A percentile compares a stretch with the other conserved stretches of the same genome.
These are phyloP conservation scores for Nebria salina DNA, from an alignment of 2,888 invertebrate genomes.

Conservation along the genomic window DNA sequence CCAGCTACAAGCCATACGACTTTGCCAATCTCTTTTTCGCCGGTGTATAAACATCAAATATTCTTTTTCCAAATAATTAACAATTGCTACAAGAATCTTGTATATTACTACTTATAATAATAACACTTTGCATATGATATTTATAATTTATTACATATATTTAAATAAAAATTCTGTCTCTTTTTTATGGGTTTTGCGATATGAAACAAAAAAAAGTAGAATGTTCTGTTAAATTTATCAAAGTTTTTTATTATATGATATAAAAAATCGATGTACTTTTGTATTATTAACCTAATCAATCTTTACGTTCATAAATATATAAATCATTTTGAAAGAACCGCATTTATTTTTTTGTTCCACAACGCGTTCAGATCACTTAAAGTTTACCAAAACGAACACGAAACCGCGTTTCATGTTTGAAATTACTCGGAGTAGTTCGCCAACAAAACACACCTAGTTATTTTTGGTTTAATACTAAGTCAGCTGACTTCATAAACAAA, in stretches of 20 bases:
- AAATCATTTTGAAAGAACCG: too few species aligned
- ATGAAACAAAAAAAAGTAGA: conserved; percentile 36
- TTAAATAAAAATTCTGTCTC: background rate
- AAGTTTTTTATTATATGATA: conserved; percentile 44
- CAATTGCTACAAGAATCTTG: background rate
- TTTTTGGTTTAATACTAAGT: background rate
- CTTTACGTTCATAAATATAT: too few species aligned
- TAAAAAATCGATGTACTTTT: conserved; percentile 33
- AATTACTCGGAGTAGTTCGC: background rate
- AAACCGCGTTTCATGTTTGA: too few species aligned
- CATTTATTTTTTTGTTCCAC: too few species aligned
- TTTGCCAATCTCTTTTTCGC: background rate
- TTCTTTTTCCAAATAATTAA: background rate
- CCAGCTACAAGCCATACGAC: background rate
- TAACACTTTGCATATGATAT: background rate
- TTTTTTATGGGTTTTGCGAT: conserved; percentile 36
- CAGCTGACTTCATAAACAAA: background rate
- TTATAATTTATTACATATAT: background rate
- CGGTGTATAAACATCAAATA: background rate
- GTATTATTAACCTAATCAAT: conserved; percentile 6
- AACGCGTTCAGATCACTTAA: too few species aligned
- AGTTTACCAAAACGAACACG: too few species aligned
- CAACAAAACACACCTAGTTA: background rate
- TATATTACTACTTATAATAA: background rate
- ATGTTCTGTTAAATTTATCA: conserved; percentile 42